Base-by-base conservation (phyloP, 2,113 vertebrate genomes). In the Leucosticte australis region DNA sequence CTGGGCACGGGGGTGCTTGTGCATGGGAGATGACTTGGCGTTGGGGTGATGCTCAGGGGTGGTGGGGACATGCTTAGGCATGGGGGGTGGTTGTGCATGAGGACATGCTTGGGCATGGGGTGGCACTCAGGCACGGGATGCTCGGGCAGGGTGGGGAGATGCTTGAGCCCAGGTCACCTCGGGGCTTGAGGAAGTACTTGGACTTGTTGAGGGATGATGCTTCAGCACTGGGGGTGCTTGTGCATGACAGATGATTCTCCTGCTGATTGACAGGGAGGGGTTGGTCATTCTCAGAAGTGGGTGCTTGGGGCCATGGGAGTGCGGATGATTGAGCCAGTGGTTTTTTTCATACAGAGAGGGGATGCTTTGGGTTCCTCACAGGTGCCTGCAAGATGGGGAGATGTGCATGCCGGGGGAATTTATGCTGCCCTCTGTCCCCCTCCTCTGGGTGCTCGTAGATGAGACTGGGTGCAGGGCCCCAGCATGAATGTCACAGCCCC, bases 401-500 rank as follows among this genome's bases (percentile, higher is more conserved):
- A 24, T 2, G 1, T 30, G 27, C 46, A 13, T 44, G n/a, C 14
- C 13, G 24, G 30, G 8, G 46, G 33, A 4, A 22, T 73, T 76
- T 59, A 26, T 1, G 1, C 41, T 39, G 24, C 55, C 15, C 33
- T 70, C 60, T 75, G 33, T 18, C 14, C 13, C 10, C 9, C 7
- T 55, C 3, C 31, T 3, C 20, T 23, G 62, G 15, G 11, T 84
- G 42, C 22, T 59, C 1, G 1, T 39, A 50, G 13, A 20, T 74
- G 78, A 67, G 39, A 74, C n/a, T 75, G 62, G 39, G 15, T 33
- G 21, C 33, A 27, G 20, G 30, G 39, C 9, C 20, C 31, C 0
- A 2, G 1, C 2, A 2, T 0, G 2, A 50, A 62, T 10, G 4
- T 35, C 4, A 20, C 65, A 55, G 64, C 33, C 22, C 21, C 27